Evolutionary conservation across 2,888 invertebrate genomes (phyloP).

Genomic region (Dioctria rufipes): DNA sequence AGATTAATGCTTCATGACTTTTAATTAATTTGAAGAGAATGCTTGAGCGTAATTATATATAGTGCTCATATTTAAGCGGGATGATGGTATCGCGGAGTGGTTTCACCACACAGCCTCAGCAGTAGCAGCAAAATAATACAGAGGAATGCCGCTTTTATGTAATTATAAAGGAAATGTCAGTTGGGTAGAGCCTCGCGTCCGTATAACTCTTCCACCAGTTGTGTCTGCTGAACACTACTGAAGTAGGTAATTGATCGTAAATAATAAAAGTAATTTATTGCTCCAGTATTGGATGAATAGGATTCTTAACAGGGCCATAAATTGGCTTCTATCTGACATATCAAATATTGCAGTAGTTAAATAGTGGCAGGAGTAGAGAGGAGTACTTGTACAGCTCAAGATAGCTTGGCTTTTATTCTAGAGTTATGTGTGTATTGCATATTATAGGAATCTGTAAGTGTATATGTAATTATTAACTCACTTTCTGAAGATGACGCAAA

Average conservation of each 20-base stretch:
- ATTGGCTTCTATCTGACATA: slow-evolving; percentile 22
- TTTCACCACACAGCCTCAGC: no score
- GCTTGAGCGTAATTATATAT: not conserved
- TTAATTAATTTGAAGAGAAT: slow-evolving; percentile 28
- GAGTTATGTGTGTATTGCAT: no score
- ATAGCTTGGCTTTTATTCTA: not conserved
- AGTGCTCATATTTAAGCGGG: slow-evolving; percentile 11
- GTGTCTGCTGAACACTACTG: no score
- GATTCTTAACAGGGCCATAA: slow-evolving; percentile 15
- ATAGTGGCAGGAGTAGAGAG: not conserved
- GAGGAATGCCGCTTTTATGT: not conserved
- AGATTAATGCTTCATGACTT: slow-evolving; percentile 43
- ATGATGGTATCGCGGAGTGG: no score
- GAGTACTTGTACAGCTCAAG: not conserved
- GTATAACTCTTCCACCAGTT: not conserved
- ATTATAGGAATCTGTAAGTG: no score
- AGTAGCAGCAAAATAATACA: no score
- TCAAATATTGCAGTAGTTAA: slow-evolving; percentile 24
- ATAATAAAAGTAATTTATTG: not conserved
- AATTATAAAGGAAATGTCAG: slow-evolving; percentile 12
- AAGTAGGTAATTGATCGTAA: not conserved
- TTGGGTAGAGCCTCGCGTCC: no score
- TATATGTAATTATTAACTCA: no score
- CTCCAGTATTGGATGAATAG: slow-evolving; percentile 9
- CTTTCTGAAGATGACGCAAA: no score